These are phyloP conservation scores for Aplysina aerophoba DNA, from an alignment of 37 sponge, comb jelly and placozoan genomes.

Conservation along the genomic window DNA sequence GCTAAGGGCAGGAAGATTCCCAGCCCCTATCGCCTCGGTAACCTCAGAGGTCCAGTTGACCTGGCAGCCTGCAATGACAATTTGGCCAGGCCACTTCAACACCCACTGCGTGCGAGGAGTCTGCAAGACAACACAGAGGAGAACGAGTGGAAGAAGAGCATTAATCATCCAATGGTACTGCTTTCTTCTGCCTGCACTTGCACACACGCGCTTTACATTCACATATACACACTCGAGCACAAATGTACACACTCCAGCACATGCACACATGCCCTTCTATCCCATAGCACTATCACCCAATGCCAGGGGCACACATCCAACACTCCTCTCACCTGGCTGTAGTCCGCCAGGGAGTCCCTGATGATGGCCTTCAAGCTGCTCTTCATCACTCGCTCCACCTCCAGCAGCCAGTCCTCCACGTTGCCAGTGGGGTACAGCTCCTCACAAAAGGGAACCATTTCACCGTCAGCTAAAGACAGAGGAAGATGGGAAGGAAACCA, in stretches of 20 bases:
- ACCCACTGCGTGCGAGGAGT: constrained; percentile 95
- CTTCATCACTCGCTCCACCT: constrained; percentile 96
- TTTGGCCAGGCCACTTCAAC: constrained; percentile 99
- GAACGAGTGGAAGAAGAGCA: background rate
- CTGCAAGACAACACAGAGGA: constrained; percentile 38
- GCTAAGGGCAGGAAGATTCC: constrained; percentile 72
- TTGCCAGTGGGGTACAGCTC: constrained; percentile 93
- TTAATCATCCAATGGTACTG: background rate
- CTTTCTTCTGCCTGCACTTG: background rate
- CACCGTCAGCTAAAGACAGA: constrained; percentile 67
- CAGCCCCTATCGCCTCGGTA: constrained; percentile 80
- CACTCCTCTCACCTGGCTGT: constrained; percentile 59
- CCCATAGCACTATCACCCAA: background rate
- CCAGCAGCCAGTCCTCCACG: constrained; percentile 98
- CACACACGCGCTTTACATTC: background rate
- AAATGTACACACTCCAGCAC: background rate
- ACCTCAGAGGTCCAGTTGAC: constrained; percentile 95
- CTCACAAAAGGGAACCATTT: constrained; percentile 92
- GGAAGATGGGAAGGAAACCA: too few relatives aligned
- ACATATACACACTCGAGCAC: background rate
- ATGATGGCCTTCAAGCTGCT: constrained; percentile 82
- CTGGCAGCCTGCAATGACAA: constrained; percentile 98
- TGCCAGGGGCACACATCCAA: constrained; percentile 8
- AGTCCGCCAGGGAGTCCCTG: constrained; percentile 78
- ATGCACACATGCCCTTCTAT: background rate